These are phyloP conservation scores for Thunnus albacares DNA, from an alignment of 2,797 vertebrate species.

Conservation along the genomic window DNA sequence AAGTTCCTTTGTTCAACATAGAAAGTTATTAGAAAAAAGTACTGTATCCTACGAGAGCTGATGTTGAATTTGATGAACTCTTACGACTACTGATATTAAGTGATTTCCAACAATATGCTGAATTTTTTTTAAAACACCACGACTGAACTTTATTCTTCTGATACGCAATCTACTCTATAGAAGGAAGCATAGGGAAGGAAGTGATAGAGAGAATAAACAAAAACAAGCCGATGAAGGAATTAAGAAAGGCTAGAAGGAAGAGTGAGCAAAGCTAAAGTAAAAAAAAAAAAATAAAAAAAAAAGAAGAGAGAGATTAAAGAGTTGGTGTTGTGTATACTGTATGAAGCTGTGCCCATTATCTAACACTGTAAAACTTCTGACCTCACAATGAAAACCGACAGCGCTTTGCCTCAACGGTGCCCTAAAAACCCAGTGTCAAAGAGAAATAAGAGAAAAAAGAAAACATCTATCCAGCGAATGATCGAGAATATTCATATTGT, in stretches of 20 bases:
- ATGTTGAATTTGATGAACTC: constrained; percentile 49
- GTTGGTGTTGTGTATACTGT: constrained; percentile 55
- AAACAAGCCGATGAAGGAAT: constrained; percentile 39
- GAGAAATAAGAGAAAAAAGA: constrained; percentile 71
- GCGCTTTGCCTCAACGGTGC: constrained; percentile 46
- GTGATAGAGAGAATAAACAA: constrained; percentile 38
- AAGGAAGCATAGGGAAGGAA: constrained; percentile 40
- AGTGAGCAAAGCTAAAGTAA: constrained; percentile 40
- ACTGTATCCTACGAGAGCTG: constrained; percentile 56
- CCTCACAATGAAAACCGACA: constrained; percentile 62
- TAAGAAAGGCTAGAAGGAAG: constrained; percentile 39
- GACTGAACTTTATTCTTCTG: constrained; percentile 68
- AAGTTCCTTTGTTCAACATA: constrained; percentile 55
- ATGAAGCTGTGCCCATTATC: constrained; percentile 59
- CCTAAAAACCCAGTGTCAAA: constrained; percentile 66
- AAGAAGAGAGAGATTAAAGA: constrained; percentile 55
- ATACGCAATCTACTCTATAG: constrained; percentile 68
- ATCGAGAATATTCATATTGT: constrained; percentile 72
- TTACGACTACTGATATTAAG: constrained; percentile 62
- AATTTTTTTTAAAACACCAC: constrained; percentile 61
- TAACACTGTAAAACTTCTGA: constrained; percentile 61
- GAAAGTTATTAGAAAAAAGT: constrained; percentile 60
- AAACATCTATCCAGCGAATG: constrained; percentile 77
- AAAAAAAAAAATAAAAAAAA: neutral
- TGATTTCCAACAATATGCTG: constrained; percentile 64